A percentile compares a stretch with the other conserved stretches of the same genome.
phyloP scores from a whole-genome alignment of 2,797 vertebrate species.

The Gorsachius magnificus region DNA sequence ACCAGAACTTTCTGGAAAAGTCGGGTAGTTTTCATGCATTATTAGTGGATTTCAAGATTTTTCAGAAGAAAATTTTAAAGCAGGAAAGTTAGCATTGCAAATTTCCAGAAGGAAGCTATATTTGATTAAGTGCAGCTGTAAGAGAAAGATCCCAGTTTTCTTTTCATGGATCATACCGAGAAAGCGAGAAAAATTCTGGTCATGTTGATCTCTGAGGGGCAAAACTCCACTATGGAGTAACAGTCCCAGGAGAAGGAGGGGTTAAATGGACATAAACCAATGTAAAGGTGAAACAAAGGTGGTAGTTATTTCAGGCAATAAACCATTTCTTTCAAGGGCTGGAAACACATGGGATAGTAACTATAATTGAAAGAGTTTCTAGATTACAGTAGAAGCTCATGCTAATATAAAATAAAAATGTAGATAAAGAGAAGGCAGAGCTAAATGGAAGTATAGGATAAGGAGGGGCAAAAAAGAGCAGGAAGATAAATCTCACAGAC shows the following conservation, averaged over 20 bases:
- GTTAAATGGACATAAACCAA: neutral
- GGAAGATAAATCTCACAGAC: neutral
- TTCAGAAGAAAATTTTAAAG: neutral
- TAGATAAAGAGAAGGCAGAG: neutral
- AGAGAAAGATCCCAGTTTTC: neutral
- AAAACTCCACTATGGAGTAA: neutral
- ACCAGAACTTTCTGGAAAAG: neutral
- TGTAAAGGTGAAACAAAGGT: neutral
- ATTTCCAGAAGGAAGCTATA: neutral
- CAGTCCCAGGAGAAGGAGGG: neutral
- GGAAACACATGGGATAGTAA: neutral
- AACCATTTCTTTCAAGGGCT: neutral
- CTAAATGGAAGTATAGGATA: neutral
- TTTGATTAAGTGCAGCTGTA: slow-evolving; percentile 7
- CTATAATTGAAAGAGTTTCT: neutral
- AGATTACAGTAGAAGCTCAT: neutral
- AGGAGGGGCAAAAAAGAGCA: neutral
- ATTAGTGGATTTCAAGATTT: neutral
- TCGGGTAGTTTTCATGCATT: neutral
- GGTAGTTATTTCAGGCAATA: neutral
- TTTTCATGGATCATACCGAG: neutral
- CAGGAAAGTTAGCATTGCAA: neutral
- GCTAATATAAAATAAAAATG: neutral
- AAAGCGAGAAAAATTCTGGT: neutral
- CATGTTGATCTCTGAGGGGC: neutral